Evolutionary conservation across 2,797 vertebrate genomes (phyloP).

Genomic region (Perodicticus potto): DNA sequence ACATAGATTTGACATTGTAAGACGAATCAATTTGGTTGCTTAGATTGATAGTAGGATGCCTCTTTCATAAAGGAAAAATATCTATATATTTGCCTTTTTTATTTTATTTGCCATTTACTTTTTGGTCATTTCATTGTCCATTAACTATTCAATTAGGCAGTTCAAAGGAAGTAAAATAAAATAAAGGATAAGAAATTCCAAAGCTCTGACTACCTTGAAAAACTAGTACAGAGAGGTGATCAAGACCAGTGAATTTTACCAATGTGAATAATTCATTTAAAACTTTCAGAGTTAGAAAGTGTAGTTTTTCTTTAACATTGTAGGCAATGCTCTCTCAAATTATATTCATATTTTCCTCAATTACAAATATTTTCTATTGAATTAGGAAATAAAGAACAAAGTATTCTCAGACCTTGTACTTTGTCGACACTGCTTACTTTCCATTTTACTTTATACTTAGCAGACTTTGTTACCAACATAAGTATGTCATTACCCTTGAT

Average conservation of each 20-base stretch:
- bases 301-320: background rate
- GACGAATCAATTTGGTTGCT: background rate
- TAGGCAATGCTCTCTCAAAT: background rate
- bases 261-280: background rate
- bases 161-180: constrained; percentile 22
- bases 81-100: background rate
- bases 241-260: background rate
- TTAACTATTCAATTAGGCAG: constrained; percentile 40
- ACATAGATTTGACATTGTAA: background rate
- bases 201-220: background rate
- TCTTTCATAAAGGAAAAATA: background rate
- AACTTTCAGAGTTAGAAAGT: background rate
- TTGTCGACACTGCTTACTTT: background rate
- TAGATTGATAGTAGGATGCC: background rate
- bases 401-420: background rate
- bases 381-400: background rate
- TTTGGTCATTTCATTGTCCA: constrained; percentile 32
- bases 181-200: constrained; percentile 7
- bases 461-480: background rate
- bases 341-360: background rate
- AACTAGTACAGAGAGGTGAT: constrained; percentile 21
- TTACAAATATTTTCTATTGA: background rate
- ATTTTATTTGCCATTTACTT: background rate
- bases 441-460: background rate
- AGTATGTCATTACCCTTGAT: background rate